phyloP scores from a whole-genome alignment of 2,888 invertebrate species.

The Leptinotarsa tumamoca region DNA sequence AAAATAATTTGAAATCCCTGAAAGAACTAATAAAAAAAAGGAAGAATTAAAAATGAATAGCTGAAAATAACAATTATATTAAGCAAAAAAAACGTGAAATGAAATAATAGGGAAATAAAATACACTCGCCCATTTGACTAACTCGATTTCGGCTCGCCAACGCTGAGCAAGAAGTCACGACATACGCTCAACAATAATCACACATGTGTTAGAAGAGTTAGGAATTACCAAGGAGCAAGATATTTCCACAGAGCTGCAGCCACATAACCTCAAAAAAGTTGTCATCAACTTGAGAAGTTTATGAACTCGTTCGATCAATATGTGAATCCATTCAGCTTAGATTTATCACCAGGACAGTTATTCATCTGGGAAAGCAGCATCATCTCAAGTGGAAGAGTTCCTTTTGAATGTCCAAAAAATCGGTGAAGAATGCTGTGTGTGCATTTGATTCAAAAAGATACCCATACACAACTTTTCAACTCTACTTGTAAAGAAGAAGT shows the following conservation, averaged over 20 bases:
- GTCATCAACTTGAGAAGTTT: background rate
- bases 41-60: too few relatives aligned
- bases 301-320: background rate
- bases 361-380: conserved; percentile 7
- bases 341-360: background rate
- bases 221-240: background rate
- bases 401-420: conserved; percentile 12
- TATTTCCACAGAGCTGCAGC: conserved; percentile 10
- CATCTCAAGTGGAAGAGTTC: conserved; percentile 1
- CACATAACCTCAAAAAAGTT: conserved; percentile 12
- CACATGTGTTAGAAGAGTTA: conserved; percentile 15
- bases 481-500: background rate
- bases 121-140: conserved; percentile 46
- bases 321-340: background rate
- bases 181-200: conserved; percentile 13
- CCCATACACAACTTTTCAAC: conserved; percentile 2
- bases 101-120: too few relatives aligned
- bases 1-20: too few relatives aligned
- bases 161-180: conserved; percentile 14
- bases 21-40: too few relatives aligned
- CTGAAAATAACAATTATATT: too few relatives aligned
- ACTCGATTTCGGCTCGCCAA: conserved; percentile 29
- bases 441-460: background rate
- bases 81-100: too few relatives aligned
- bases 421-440: background rate